Evolutionary conservation across 2,888 invertebrate species (phyloP).

Genomic region (Stenichneumon culpator): DNA sequence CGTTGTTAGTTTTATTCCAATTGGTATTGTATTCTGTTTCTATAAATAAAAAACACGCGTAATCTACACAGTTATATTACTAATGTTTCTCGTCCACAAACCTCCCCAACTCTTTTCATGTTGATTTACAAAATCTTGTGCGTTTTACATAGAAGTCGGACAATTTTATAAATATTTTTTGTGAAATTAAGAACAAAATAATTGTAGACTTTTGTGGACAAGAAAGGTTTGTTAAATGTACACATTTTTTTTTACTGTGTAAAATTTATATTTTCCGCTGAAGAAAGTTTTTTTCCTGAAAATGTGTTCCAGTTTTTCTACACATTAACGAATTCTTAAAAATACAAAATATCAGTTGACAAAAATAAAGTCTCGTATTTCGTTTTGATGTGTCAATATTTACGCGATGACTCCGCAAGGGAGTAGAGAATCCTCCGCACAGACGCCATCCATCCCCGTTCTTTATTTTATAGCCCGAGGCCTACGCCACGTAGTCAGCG

Average conservation of each 20-base stretch:
- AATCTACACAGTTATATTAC: no score
- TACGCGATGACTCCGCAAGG: background rate
- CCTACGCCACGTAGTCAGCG: background rate
- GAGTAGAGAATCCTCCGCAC: slow-evolving; percentile 30
- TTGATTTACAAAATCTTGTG: no score
- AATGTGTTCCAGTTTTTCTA: background rate
- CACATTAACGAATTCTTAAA: background rate
- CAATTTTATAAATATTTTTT: no score
- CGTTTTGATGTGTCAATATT: background rate
- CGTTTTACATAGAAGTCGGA: no score
- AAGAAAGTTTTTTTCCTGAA: background rate
- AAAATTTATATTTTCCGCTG: background rate
- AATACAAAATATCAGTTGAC: background rate
- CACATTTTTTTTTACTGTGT: no score
- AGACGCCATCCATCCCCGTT: slow-evolving; percentile 18
- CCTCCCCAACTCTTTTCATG: no score
- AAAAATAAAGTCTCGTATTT: background rate
- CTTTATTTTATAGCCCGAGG: slow-evolving; percentile 26
- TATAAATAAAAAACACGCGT: background rate
- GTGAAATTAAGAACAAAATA: no score
- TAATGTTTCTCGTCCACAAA: no score
- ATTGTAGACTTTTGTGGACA: no score
- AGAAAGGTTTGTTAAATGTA: no score
- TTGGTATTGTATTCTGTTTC: background rate
- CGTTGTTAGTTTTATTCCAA: background rate